phyloP scores from a whole-genome alignment of 2,113 vertebrate genomes.

The Catharus fuscescens region DNA sequence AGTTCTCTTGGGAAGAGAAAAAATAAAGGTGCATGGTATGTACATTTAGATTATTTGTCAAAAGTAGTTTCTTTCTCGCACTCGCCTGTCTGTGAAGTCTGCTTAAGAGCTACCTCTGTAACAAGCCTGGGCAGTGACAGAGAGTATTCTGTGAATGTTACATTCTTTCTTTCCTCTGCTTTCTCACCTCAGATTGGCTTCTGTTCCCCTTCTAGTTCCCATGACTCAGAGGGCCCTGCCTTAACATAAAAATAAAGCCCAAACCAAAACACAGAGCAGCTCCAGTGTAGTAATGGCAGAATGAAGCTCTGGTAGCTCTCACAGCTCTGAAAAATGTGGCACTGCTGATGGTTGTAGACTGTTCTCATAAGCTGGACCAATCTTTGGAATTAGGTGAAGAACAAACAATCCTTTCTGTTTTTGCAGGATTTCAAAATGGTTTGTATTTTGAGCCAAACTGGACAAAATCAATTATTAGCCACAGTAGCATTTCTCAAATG shows the following conservation, averaged over 20 bases:
- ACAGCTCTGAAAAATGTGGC: neutral
- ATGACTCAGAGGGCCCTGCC: neutral
- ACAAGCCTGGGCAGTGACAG: neutral
- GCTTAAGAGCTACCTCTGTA: neutral
- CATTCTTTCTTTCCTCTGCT: neutral
- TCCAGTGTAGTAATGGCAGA: neutral
- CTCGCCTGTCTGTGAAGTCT: neutral
- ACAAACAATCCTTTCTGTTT: neutral
- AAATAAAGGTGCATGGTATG: neutral
- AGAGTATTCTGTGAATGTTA: neutral
- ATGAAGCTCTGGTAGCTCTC: neutral
- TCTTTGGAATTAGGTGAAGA: neutral
- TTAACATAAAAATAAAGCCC: neutral
- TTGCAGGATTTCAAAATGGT: neutral
- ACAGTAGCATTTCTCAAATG: neutral
- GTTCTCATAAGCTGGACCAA: neutral
- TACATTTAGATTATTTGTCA: conserved; percentile 2
- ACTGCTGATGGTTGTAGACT: neutral
- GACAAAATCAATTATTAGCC: neutral
- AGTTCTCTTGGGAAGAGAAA: neutral
- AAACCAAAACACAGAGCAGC: neutral
- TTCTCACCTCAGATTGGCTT: neutral
- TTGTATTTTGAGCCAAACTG: neutral
- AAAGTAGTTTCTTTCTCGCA: neutral
- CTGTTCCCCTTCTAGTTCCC: neutral